phyloP scores from a whole-genome alignment of 2,797 vertebrate species.

The Amblyopsis hoosieri region DNA sequence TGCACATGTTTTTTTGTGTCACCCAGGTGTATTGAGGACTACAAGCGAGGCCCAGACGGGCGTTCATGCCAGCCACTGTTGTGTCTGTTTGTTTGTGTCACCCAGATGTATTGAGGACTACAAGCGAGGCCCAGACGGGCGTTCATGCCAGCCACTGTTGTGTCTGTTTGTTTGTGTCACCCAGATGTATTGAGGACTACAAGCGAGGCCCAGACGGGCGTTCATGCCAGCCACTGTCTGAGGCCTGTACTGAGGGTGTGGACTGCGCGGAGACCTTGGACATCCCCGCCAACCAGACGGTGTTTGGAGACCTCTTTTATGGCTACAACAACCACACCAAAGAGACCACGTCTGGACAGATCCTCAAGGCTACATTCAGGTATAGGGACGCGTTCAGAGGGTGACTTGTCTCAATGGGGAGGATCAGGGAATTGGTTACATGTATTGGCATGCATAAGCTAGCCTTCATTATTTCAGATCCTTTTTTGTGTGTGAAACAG shows the following conservation, averaged over 20 bases:
- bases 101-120: constrained; percentile 96
- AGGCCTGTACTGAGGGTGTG: constrained; percentile 86
- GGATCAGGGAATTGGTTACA: constrained; percentile 18
- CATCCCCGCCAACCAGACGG: constrained; percentile 93
- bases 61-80: constrained; percentile 90
- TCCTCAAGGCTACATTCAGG: constrained; percentile 96
- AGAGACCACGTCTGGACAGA: constrained; percentile 88
- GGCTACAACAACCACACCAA: constrained; percentile 96
- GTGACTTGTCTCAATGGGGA: constrained; percentile 27
- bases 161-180: not conserved
- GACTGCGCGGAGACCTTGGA: constrained; percentile 89
- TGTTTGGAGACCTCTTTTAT: constrained; percentile 96
- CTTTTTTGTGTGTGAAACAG: too few relatives aligned
- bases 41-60: constrained; percentile 89
- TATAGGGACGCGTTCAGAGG: constrained; percentile 53
- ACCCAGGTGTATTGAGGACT: constrained; percentile 94
- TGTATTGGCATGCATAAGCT: too few relatives aligned
- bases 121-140: constrained; percentile 88
- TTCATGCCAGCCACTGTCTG: constrained; percentile 90
- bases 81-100: not conserved
- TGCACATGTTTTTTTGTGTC: not conserved
- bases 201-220: constrained; percentile 89
- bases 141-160: constrained; percentile 89
- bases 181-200: constrained; percentile 96
- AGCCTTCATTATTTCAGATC: too few relatives aligned